These are phyloP conservation scores for Lagopus leucura DNA, from an alignment of 2,113 vertebrate genomes.

Conservation along the genomic window DNA sequence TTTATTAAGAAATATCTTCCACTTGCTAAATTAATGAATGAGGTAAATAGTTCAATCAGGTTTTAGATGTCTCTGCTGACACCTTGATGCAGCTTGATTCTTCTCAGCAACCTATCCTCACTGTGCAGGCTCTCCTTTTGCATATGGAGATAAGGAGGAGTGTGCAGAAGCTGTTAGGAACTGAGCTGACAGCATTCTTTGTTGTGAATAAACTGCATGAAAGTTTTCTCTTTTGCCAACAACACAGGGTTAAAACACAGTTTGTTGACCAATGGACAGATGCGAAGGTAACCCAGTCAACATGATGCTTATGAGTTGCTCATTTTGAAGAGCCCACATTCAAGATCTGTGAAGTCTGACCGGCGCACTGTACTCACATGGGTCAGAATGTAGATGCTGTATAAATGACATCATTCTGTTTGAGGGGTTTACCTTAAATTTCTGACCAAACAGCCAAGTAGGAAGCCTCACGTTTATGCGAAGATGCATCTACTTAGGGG, in stretches of 20 bases:
- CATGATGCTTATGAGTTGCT: rapidly evolving
- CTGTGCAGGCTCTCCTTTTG: neutral
- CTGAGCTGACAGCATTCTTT: neutral
- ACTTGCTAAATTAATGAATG: neutral
- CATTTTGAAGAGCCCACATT: neutral
- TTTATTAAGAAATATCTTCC: neutral
- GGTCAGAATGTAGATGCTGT: neutral
- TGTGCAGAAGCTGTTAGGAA: neutral
- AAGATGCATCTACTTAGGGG: neutral
- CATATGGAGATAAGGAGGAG: neutral
- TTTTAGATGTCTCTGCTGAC: conserved; percentile 16
- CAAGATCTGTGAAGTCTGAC: neutral
- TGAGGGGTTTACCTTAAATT: neutral
- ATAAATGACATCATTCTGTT: neutral
- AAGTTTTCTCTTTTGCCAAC: neutral
- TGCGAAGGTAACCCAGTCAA: neutral
- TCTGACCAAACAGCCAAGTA: neutral
- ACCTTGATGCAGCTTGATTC: neutral
- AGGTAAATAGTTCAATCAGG: neutral
- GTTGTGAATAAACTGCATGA: neutral
- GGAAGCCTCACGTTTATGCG: neutral
- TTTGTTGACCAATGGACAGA: neutral
- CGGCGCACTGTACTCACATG: neutral
- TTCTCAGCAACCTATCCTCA: neutral
- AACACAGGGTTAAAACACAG: neutral